A percentile compares a stretch with the other conserved stretches of the same genome.
These are phyloP conservation scores for Babylonia areolata DNA, from an alignment of 1,140 invertebrate species.

Conservation along the genomic window DNA sequence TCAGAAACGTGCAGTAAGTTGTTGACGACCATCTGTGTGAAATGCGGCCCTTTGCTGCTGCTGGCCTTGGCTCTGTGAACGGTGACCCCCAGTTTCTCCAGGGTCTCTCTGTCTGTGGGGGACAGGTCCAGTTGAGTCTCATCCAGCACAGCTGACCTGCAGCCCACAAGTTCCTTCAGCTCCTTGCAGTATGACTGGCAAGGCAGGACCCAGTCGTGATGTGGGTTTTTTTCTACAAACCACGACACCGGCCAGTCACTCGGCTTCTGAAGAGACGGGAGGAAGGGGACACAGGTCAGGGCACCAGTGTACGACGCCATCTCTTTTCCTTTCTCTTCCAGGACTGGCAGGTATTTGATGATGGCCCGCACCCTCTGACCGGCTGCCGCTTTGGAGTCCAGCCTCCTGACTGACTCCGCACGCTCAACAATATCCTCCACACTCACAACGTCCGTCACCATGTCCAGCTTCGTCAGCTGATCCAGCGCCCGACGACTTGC, in stretches of 20 bases:
- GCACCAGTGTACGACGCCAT: background rate
- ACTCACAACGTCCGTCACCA: slow-evolving; percentile 44
- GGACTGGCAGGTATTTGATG: slow-evolving; percentile 37
- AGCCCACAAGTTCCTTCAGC: slow-evolving; percentile 18
- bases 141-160: slow-evolving; percentile 1
- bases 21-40: background rate
- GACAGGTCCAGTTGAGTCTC: background rate
- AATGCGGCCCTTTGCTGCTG: background rate
- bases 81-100: background rate
- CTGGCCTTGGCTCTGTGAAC: background rate
- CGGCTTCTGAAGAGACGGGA: slow-evolving; percentile 45
- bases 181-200: background rate
- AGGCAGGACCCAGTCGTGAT: background rate
- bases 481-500: background rate
- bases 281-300: slow-evolving; percentile 43
- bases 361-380: slow-evolving; percentile 27
- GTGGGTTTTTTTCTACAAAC: background rate
- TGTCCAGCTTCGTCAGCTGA: slow-evolving; percentile 40
- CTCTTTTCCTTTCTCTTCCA: background rate
- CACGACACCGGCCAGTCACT: slow-evolving; percentile 40
- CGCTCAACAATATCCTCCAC: slow-evolving; percentile 40
- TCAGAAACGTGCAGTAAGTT: slow-evolving; percentile 13
- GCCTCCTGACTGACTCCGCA: slow-evolving; percentile 20
- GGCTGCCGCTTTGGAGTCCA: slow-evolving; percentile 9
- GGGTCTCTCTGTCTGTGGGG: background rate